Conservation (phyloP, 2,797 vertebrate species). For the Bryconaethiops microstoma region DNA sequence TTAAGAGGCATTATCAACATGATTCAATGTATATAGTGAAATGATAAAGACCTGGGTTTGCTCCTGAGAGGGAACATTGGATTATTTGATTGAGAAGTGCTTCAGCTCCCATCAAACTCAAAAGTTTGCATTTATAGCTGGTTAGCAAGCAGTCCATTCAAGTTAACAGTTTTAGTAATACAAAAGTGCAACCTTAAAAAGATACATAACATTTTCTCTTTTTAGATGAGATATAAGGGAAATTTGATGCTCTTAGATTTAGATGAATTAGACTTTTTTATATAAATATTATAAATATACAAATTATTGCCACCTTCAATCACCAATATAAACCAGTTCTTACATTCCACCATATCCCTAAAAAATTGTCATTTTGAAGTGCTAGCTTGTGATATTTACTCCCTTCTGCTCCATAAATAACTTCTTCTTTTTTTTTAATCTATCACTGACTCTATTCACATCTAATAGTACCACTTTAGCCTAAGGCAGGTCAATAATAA, state of each 20-base stretch:
- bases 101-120: conserved; percentile 31
- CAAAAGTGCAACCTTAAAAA: conserved; percentile 57
- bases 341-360: conserved; percentile 19
- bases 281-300: conserved; percentile 58
- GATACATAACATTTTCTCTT: conserved; percentile 5
- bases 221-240: conserved; percentile 36
- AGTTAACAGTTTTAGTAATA: conserved; percentile 41
- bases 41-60: conserved; percentile 59
- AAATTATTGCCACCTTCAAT: conserved; percentile 60
- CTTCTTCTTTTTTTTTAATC: conserved; percentile 29
- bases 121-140: conserved; percentile 26
- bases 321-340: conserved; percentile 44
- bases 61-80: conserved; percentile 55
- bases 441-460: conserved; percentile 25
- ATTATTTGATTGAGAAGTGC: conserved; percentile 47
- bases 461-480: conserved; percentile 52
- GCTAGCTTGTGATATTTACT: conserved; percentile 43
- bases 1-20: conserved; percentile 52
- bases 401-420: conserved; percentile 51
- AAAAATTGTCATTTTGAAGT: conserved; percentile 36
- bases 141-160: conserved; percentile 34
- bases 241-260: conserved; percentile 38
- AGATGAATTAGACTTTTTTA: conserved; percentile 28
- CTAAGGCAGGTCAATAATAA: conserved; percentile 45
- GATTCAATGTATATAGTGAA: conserved; percentile 48